These are phyloP conservation scores for Nannobrachium achirus DNA, from an alignment of 2,113 vertebrate species.

Conservation along the genomic window DNA sequence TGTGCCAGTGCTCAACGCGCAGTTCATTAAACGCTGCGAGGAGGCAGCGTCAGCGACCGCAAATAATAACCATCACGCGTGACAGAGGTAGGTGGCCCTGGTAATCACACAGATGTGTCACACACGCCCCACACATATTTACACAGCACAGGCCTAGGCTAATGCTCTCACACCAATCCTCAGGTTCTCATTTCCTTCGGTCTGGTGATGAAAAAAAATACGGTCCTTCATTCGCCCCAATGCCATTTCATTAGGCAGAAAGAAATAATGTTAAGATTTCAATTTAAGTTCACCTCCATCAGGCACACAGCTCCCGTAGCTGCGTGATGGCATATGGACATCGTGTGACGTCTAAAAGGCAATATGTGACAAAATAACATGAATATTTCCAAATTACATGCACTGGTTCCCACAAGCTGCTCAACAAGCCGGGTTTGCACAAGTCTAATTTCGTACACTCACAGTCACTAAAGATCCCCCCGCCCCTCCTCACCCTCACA, in stretches of 20 bases:
- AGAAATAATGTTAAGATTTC: conserved; percentile 15
- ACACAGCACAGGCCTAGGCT: background rate
- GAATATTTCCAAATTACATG: conserved; percentile 39
- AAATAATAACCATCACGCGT: conserved; percentile 41
- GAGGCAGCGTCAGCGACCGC: conserved; percentile 27
- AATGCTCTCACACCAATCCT: conserved; percentile 7
- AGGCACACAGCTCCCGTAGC: background rate
- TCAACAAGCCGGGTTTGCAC: conserved; percentile 23
- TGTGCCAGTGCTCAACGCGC: conserved; percentile 37
- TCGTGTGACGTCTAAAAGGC: conserved; percentile 7
- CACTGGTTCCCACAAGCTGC: conserved; percentile 24
- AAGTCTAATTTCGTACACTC: background rate
- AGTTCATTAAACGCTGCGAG: conserved; percentile 52
- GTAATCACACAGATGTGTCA: conserved; percentile 17
- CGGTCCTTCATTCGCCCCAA: background rate
- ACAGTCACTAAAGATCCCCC: too few species aligned
- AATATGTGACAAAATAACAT: conserved; percentile 10
- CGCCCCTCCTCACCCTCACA: too few species aligned
- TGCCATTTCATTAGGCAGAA: background rate
- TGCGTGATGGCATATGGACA: background rate
- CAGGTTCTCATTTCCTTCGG: background rate
- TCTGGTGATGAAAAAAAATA: background rate
- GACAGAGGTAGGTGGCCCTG: conserved; percentile 5
- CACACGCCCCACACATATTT: background rate
- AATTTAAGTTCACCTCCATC: background rate